Evolutionary conservation across 2,113 vertebrate species (phyloP).

Genomic region (Ciconia stormi): DNA sequence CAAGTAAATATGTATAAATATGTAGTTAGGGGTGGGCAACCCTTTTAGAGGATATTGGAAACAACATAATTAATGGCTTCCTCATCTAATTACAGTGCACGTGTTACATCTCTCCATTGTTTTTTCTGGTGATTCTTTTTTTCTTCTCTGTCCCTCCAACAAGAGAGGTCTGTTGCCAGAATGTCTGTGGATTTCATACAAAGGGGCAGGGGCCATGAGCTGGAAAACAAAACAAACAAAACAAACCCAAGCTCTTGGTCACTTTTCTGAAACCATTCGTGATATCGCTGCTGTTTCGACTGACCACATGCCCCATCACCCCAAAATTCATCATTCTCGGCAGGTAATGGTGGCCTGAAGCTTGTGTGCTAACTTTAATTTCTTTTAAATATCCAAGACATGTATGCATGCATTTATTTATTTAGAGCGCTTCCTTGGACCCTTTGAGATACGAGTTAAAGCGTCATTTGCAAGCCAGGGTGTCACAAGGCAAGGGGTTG

Average conservation of each 20-base stretch:
- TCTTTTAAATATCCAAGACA: neutral
- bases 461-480: neutral
- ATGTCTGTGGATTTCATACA: conserved; percentile 13
- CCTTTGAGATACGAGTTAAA: neutral
- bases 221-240: neutral
- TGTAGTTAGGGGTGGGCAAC: conserved; percentile 77
- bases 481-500: neutral
- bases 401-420: neutral
- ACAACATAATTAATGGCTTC: conserved; percentile 75
- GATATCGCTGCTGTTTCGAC: neutral
- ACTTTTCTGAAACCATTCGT: neutral
- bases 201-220: neutral
- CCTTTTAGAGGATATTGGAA: conserved; percentile 82
- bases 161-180: conserved; percentile 37
- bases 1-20: conserved; percentile 87
- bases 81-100: conserved; percentile 51
- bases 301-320: fast-evolving
- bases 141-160: neutral
- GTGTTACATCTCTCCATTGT: conserved; percentile 15
- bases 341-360: neutral
- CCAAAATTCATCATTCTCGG: neutral
- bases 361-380: neutral
- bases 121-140: conserved; percentile 8
- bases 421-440: neutral
- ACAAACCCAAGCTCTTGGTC: neutral